phyloP scores from a whole-genome alignment of 2,113 vertebrate species.

The Poicephalus meyeri region DNA sequence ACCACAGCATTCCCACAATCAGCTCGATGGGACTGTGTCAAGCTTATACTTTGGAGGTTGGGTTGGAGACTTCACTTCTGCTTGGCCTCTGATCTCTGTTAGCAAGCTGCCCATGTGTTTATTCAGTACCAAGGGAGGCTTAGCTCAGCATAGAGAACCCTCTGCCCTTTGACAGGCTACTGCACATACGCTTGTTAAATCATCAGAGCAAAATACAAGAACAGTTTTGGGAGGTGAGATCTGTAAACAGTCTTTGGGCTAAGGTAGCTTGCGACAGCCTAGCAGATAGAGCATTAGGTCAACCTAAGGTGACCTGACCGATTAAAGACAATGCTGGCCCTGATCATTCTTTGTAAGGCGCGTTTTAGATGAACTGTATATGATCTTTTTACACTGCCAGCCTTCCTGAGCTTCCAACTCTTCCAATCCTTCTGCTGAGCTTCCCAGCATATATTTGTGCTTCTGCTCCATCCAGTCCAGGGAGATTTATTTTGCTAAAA shows the following conservation, averaged over 20 bases:
- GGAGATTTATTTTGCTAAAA: not conserved
- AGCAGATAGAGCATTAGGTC: not conserved
- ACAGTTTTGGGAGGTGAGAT: not conserved
- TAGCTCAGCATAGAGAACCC: not conserved
- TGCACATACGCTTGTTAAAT: not conserved
- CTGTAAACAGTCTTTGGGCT: not conserved
- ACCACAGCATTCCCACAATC: not conserved
- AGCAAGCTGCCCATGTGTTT: not conserved
- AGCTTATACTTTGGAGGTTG: not conserved
- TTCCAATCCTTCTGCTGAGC: not conserved
- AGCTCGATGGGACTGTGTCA: not conserved
- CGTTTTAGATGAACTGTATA: not conserved
- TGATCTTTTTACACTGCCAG: not conserved
- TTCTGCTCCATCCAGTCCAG: not conserved
- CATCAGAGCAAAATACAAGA: not conserved
- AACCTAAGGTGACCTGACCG: not conserved
- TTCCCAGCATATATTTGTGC: not conserved
- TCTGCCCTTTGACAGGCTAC: not conserved
- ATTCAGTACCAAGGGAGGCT: not conserved
- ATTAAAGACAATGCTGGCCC: not conserved
- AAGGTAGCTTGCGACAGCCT: not conserved
- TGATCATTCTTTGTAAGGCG: not conserved
- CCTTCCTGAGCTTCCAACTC: not conserved
- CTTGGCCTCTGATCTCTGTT: not conserved
- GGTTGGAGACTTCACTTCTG: not conserved